Conservation (phyloP, 2,888 invertebrate species). For the Athripsodes cinereus region DNA sequence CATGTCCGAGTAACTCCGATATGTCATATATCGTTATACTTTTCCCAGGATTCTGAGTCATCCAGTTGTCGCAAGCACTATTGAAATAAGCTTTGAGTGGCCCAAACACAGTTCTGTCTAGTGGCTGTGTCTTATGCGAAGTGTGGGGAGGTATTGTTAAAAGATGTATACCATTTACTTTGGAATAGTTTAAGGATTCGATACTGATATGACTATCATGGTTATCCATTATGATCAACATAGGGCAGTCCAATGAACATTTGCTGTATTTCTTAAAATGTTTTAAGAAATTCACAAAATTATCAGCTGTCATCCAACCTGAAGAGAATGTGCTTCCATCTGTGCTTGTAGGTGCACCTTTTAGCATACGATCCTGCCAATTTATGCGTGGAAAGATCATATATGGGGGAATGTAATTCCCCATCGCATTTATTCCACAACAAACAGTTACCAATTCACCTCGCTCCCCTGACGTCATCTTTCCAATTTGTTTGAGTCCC, state of each 20-base stretch:
- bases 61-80: conserved; percentile 32
- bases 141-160: conserved; percentile 38
- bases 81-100: conserved; percentile 34
- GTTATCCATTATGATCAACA: conserved; percentile 33
- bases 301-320: conserved; percentile 34
- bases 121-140: conserved; percentile 38
- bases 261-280: conserved; percentile 30
- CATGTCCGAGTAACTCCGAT: conserved; percentile 29
- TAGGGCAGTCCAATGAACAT: conserved; percentile 5
- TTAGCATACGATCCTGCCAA: conserved; percentile 31
- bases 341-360: conserved; percentile 5
- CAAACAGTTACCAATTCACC: conserved; percentile 33
- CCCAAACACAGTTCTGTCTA: conserved; percentile 36
- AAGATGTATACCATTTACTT: conserved; percentile 34
- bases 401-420: conserved; percentile 29
- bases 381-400: conserved; percentile 34
- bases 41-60: conserved; percentile 35
- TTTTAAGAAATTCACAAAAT: conserved; percentile 31
- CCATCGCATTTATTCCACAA: conserved; percentile 31
- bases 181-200: conserved; percentile 31
- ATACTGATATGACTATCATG: conserved; percentile 32
- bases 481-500: conserved; percentile 30
- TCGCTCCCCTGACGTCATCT: conserved; percentile 33
- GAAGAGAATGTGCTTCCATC: conserved; percentile 31
- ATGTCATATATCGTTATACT: conserved; percentile 36